A percentile compares a stretch with the other conserved stretches of the same genome.
phyloP scores from a whole-genome alignment of 2,888 invertebrate genomes.

The Minunthozetes semirufus region DNA sequence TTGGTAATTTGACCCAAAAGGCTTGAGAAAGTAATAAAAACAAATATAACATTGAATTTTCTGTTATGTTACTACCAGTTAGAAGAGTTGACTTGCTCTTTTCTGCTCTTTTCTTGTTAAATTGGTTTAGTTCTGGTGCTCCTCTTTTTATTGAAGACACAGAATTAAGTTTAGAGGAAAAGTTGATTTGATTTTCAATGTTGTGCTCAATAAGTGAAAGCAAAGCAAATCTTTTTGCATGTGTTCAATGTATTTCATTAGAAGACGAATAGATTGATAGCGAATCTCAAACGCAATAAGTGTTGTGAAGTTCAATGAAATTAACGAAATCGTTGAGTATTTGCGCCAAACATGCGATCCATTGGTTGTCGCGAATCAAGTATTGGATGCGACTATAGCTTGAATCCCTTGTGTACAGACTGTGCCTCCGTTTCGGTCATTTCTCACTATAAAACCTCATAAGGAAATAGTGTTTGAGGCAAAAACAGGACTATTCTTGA shows the following conservation, averaged over 20 bases:
- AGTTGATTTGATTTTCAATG: background rate
- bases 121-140: no score
- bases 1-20: no score
- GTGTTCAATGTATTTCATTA: background rate
- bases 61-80: no score
- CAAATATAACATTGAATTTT: no score
- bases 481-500: no score
- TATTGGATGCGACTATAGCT: background rate
- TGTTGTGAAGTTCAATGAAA: background rate
- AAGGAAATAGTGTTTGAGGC: no score
- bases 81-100: no score
- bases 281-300: background rate
- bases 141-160: no score
- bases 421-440: no score
- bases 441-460: no score
- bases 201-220: background rate
- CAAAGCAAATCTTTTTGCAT: background rate
- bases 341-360: background rate
- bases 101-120: no score
- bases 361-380: background rate
- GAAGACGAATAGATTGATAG: background rate
- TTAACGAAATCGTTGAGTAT: slow-evolving; percentile 1
- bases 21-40: no score
- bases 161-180: background rate
- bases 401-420: background rate